Evolutionary conservation across 1,140 invertebrate genomes (phyloP).

Genomic region (Drosophila parabipectinata): DNA sequence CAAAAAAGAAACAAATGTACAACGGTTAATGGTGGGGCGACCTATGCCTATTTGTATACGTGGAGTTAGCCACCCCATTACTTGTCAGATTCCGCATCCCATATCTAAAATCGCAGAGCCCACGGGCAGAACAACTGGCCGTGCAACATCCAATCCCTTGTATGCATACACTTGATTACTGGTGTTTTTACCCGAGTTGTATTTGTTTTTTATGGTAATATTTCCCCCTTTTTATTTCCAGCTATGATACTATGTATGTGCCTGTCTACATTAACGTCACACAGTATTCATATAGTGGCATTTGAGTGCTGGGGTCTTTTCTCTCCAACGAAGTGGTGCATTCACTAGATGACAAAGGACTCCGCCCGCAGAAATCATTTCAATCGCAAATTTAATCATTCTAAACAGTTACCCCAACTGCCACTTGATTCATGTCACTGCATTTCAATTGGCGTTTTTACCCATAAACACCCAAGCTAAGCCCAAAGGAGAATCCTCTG

Average conservation of each 20-base stretch:
- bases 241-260: background rate
- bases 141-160: conserved; percentile 38
- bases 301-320: conserved; percentile 15
- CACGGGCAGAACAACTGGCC: background rate
- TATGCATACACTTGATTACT: conserved; percentile 78
- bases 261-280: conserved; percentile 49
- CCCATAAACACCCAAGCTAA: conserved; percentile 51
- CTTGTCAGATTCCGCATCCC: background rate
- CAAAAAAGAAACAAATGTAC: conserved; percentile 82
- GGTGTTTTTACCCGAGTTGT: conserved; percentile 58
- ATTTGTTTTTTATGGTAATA: conserved; percentile 75
- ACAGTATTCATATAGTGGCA: conserved; percentile 31
- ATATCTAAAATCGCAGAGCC: background rate
- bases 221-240: conserved; percentile 37
- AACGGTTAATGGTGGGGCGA: conserved; percentile 37
- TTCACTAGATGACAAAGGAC: conserved; percentile 34
- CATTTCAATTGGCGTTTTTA: conserved; percentile 77
- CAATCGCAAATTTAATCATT: conserved; percentile 80
- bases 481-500: no score
- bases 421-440: conserved; percentile 79
- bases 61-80: conserved; percentile 43
- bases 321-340: no score
- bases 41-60: conserved; percentile 52
- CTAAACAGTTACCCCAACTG: conserved; percentile 58
- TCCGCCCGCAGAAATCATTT: conserved; percentile 57